A percentile compares a stretch with the other conserved stretches of the same genome.
phyloP scores from a whole-genome alignment of 2,888 invertebrate genomes.

The Octonoba sinensis region DNA sequence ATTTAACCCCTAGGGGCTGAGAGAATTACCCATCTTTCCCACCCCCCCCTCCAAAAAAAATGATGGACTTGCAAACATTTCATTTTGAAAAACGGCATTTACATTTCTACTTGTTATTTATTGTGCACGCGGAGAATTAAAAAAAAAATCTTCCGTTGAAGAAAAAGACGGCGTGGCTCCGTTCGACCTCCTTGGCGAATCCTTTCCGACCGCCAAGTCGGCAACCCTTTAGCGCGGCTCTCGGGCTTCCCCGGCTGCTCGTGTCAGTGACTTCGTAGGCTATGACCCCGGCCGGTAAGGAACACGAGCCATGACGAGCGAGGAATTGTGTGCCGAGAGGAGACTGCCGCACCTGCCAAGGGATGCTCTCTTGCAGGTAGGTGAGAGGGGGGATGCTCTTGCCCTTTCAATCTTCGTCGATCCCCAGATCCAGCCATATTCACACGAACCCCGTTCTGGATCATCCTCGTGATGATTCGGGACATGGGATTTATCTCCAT shows the following conservation, averaged over 20 bases:
- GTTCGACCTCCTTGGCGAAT: constrained; percentile 6
- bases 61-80: too few species aligned
- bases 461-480: too few species aligned
- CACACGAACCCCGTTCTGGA: too few species aligned
- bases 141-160: constrained; percentile 2
- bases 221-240: background rate
- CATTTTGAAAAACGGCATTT: too few species aligned
- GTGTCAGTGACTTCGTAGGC: constrained; percentile 51
- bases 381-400: too few species aligned
- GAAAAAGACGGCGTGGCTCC: background rate
- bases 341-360: constrained; percentile 44
- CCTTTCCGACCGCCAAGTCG: background rate
- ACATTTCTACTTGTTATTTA: too few species aligned
- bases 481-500: too few species aligned
- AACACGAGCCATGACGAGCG: constrained; percentile 36
- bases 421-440: too few species aligned
- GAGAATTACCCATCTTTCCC: too few species aligned
- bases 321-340: constrained; percentile 47
- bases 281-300: constrained; percentile 32
- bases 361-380: constrained; percentile 48
- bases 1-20: too few species aligned
- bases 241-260: background rate
- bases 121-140: too few species aligned
- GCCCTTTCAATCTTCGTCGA: background rate
- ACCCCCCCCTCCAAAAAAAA: too few species aligned